Conservation (phyloP, 2,888 invertebrate species). For the Drosophila meridiana region DNA sequence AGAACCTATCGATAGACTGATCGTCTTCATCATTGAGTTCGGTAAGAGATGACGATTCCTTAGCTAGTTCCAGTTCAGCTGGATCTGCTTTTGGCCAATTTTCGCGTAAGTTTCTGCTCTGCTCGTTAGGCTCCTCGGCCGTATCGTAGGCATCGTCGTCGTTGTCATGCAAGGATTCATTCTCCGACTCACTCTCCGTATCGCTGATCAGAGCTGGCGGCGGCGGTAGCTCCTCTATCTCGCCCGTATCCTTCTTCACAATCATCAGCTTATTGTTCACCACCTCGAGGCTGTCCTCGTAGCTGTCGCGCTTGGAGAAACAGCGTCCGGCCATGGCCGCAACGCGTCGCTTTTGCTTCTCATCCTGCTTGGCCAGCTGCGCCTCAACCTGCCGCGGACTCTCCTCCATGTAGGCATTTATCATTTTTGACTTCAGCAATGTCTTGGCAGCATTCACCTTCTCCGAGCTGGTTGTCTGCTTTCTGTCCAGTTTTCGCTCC, state of each 20-base stretch:
- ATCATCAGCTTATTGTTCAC: slow-evolving; percentile 79
- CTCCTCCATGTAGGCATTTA: slow-evolving; percentile 57
- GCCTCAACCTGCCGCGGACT: slow-evolving; percentile 58
- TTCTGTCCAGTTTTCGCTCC: slow-evolving; percentile 9
- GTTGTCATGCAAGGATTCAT: slow-evolving; percentile 6
- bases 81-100: slow-evolving; percentile 56
- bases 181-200: slow-evolving; percentile 51
- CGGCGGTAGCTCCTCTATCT: slow-evolving; percentile 69
- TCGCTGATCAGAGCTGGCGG: slow-evolving; percentile 58
- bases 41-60: not conserved
- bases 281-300: slow-evolving; percentile 80
- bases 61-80: slow-evolving; percentile 24
- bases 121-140: slow-evolving; percentile 38
- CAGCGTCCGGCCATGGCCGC: slow-evolving; percentile 70
- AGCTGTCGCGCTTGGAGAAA: slow-evolving; percentile 75
- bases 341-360: slow-evolving; percentile 51
- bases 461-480: slow-evolving; percentile 32
- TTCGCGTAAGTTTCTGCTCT: slow-evolving; percentile 11
- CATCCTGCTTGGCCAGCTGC: slow-evolving; percentile 59
- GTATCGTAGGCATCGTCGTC: slow-evolving; percentile 36
- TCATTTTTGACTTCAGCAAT: slow-evolving; percentile 49
- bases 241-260: slow-evolving; percentile 74
- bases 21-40: slow-evolving; percentile 32
- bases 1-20: slow-evolving; percentile 50
- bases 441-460: slow-evolving; percentile 60